Evolutionary conservation across 2,113 vertebrate genomes (phyloP), one percentile per base, ranked within the genome.

Genomic region (Phainopepla nitens): DNA sequence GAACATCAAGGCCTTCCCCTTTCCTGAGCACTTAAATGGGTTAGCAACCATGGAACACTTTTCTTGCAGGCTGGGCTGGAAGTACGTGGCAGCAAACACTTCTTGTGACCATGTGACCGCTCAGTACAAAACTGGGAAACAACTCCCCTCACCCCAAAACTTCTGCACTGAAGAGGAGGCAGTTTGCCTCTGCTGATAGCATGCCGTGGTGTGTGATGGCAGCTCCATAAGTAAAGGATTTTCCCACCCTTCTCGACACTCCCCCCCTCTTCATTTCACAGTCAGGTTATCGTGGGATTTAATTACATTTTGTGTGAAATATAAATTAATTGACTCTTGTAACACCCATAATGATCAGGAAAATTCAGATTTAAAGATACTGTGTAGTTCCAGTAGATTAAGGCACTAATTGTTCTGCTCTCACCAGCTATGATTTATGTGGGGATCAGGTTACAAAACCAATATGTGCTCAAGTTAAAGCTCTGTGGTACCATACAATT

Each of bases 221-320:
- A 56, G 78, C 60, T 91, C 86, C 56, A 27, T 9, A 24, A 81
- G 85, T 62, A 91, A 88, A 47, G 49, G 27, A 28, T 58, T 87
- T 88, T 44, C 24, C 51, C 45, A 39, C 71, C 24, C 56, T 8
- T 27, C 35, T 56, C 41, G 56, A 87, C 78, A 29, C 10, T 35
- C 47, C n/a, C 35, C 19, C 25, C 35, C 19, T 1, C 18, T 56
- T 80, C 64, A 69, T 73, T 91, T 76, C 86, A 76, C 60, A 93
- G 90, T 68, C 79, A 71, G 62, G 64, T 95, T 83, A 87, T 93
- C 57, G 1, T 88, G 91, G 76, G 75, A 93, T 91, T 93, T 96
- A 93, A 97, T 94, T 96, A 94, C 85, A 69, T 89, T 96, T 97
- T 36, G 78, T 89, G 96, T 93, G 91, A 94, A 96, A 92, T 82